These are phyloP conservation scores for Ceratitis capitata DNA, from an alignment of 1,140 invertebrate genomes.

Conservation along the genomic window DNA sequence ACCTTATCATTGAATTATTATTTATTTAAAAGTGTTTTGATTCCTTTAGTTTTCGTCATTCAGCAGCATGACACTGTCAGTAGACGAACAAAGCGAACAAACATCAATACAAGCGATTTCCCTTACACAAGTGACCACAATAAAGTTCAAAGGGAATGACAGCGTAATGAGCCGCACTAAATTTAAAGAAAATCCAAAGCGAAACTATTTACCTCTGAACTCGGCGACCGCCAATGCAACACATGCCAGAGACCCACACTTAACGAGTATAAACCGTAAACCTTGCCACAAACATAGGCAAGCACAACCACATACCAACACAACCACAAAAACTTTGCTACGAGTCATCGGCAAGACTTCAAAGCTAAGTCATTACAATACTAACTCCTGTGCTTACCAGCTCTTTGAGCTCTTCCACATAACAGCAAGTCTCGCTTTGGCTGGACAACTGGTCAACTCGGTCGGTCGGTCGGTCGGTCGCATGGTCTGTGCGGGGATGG, in stretches of 20 bases:
- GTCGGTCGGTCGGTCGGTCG: neutral
- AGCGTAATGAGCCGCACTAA: slow-evolving; percentile 25
- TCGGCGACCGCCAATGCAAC: neutral
- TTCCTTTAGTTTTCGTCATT: no score
- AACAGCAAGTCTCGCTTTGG: no score
- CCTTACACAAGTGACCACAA: neutral
- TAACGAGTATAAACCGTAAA: neutral
- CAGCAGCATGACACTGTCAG: no score
- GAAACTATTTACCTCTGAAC: slow-evolving; percentile 24
- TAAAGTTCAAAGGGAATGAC: slow-evolving; percentile 31
- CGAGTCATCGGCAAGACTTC: neutral
- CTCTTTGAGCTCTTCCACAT: neutral
- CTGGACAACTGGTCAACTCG: no score
- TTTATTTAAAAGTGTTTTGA: no score
- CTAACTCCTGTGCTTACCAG: neutral
- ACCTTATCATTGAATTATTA: no score
- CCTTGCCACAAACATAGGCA: neutral
- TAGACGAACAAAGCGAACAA: no score
- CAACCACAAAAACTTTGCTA: neutral
- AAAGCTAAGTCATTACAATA: neutral
- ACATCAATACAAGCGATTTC: no score
- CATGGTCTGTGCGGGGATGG: no score
- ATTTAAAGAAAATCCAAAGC: neutral
- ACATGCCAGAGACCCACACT: neutral
- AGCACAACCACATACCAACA: neutral